Conservation (phyloP, 92 coral and sea anemone genomes). For the Umimayanthus chanpuru region DNA sequence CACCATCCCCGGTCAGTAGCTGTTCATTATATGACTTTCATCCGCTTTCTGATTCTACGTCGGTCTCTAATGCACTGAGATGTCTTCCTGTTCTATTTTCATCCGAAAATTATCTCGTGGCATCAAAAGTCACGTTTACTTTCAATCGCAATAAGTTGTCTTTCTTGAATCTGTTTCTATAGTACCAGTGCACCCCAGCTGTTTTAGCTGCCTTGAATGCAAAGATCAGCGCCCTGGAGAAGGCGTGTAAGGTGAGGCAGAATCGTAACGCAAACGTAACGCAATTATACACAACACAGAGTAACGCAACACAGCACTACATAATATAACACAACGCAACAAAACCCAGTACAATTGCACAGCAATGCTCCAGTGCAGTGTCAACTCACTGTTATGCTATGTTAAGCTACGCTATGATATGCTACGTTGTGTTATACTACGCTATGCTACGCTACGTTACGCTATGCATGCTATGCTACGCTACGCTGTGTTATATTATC, state of each 20-base stretch:
- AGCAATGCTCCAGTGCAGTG: no score
- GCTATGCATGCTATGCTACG: neutral
- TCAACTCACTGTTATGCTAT: no score
- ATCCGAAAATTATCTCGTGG: no score
- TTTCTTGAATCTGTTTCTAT: neutral
- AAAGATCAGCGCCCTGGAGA: slow-evolving; percentile 76
- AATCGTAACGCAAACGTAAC: neutral
- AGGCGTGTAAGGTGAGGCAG: slow-evolving; percentile 78
- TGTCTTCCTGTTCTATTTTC: neutral
- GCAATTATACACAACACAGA: neutral
- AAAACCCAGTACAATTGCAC: neutral
- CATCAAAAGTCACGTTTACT: neutral
- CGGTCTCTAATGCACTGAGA: neutral
- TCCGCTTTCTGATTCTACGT: neutral
- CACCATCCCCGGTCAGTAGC: slow-evolving; percentile 79
- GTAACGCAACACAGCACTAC: neutral
- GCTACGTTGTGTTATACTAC: neutral
- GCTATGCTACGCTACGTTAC: neutral
- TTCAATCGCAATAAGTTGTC: neutral
- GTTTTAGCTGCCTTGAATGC: slow-evolving; percentile 71
- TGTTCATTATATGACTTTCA: neutral
- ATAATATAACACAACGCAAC: neutral
- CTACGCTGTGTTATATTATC: neutral
- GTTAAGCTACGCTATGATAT: neutral
- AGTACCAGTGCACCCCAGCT: slow-evolving; percentile 86